Conservation (phyloP, 2,113 vertebrate species). For the Diglossa brunneiventris region DNA sequence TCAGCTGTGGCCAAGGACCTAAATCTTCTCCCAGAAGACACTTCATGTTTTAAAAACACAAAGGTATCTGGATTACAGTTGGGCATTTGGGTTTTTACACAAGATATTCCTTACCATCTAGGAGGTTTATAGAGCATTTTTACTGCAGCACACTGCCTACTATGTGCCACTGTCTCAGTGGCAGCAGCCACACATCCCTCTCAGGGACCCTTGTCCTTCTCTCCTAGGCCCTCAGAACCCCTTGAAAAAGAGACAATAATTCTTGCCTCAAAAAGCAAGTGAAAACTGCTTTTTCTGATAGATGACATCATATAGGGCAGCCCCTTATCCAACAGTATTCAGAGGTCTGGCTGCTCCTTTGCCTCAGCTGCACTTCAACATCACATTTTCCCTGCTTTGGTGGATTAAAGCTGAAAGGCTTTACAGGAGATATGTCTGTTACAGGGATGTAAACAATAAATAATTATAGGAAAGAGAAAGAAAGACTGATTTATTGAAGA, state of each 20-base stretch:
- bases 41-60: not conserved
- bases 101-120: not conserved
- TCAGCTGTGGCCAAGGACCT: not conserved
- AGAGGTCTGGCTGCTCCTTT: not conserved
- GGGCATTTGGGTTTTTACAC: not conserved
- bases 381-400: not conserved
- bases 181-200: not conserved
- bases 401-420: slow-evolving; percentile 18
- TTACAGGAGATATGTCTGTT: slow-evolving; percentile 17
- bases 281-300: not conserved
- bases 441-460: slow-evolving; percentile 49
- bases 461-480: slow-evolving; percentile 29
- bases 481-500: slow-evolving; percentile 40
- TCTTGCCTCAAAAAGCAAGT: not conserved
- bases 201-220: not conserved
- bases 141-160: not conserved
- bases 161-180: not conserved
- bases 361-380: not conserved
- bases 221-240: not conserved
- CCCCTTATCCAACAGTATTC: not conserved
- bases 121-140: not conserved
- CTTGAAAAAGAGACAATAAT: not conserved
- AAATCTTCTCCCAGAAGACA: not conserved
- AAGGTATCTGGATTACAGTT: not conserved
- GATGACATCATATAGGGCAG: not conserved